A percentile compares a stretch with the other conserved stretches of the same genome.
Evolutionary conservation across 2,888 invertebrate genomes (phyloP).

Genomic region (Pterostichus niger): DNA sequence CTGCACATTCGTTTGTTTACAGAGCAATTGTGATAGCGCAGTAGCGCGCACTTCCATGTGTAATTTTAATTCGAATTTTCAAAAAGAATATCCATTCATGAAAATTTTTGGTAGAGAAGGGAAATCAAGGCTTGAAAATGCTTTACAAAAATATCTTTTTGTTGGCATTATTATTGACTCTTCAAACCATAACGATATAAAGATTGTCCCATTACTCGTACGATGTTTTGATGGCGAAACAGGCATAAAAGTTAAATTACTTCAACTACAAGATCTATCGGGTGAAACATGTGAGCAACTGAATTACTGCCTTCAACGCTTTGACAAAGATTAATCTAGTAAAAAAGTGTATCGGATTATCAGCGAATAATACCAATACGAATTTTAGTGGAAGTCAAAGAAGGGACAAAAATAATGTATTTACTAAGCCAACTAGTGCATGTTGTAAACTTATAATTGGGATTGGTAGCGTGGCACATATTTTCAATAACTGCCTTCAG

Average conservation of each 20-base stretch:
- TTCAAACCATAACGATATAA: constrained; percentile 67
- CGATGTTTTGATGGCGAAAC: constrained; percentile 30
- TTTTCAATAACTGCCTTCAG: constrained; percentile 48
- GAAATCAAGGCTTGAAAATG: constrained; percentile 49
- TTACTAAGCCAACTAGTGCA: constrained; percentile 49
- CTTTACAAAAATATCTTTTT: constrained; percentile 58
- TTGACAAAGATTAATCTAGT: constrained; percentile 52
- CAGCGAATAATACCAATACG: constrained; percentile 60
- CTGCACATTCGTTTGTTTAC: too few relatives aligned
- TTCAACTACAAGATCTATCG: constrained; percentile 43
- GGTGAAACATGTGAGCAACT: constrained; percentile 62
- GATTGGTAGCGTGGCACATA: constrained; percentile 54
- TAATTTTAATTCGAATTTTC: constrained; percentile 45
- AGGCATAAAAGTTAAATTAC: constrained; percentile 54
- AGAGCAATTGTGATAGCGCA: too few relatives aligned
- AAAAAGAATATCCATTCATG: constrained; percentile 39
- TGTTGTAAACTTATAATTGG: constrained; percentile 57
- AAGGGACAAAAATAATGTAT: constrained; percentile 59
- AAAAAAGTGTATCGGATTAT: constrained; percentile 35
- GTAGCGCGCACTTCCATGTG: neutral
- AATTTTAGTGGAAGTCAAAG: constrained; percentile 63
- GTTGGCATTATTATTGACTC: constrained; percentile 62
- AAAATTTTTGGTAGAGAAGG: constrained; percentile 56
- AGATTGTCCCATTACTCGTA: constrained; percentile 49
- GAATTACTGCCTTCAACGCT: constrained; percentile 41